Percentiles rank a stretch among this genome's conserved stretches.
phyloP scores from a whole-genome alignment of 2,113 vertebrate genomes.

The Pithys albifrons region DNA sequence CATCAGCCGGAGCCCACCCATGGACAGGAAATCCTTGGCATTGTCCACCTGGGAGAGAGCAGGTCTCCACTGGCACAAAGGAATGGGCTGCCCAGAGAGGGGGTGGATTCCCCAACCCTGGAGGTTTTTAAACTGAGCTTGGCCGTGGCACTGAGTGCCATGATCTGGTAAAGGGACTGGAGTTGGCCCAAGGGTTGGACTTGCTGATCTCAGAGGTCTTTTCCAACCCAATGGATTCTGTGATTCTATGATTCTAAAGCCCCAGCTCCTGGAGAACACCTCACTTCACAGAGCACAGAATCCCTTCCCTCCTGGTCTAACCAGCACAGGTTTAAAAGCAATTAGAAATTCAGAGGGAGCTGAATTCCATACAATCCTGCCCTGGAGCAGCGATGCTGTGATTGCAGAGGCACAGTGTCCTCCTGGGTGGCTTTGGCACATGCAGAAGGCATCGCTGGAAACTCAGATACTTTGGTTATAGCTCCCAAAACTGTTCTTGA shows the following conservation, averaged over 20 bases:
- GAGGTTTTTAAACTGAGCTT: too few relatives aligned
- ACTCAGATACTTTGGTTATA: neutral
- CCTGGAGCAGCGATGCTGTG: fast-evolving
- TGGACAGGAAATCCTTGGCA: constrained; percentile 85
- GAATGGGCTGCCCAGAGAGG: too few relatives aligned
- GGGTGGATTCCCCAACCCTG: too few relatives aligned
- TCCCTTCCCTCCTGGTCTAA: neutral
- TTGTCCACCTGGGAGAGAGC: constrained; percentile 89
- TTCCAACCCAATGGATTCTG: too few relatives aligned
- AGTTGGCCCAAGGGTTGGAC: too few relatives aligned
- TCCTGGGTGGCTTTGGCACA: constrained; percentile 7
- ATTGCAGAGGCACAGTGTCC: neutral
- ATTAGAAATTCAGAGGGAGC: neutral
- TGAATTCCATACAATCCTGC: neutral
- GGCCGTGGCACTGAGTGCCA: too few relatives aligned
- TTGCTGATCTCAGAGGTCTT: too few relatives aligned
- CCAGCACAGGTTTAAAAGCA: neutral
- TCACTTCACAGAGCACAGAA: neutral
- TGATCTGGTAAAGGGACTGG: too few relatives aligned
- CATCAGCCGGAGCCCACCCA: constrained; percentile 86
- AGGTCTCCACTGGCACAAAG: neutral
- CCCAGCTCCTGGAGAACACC: neutral
- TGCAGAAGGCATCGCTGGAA: neutral
- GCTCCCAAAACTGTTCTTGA: constrained; percentile 16
- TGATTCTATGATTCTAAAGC: too few relatives aligned